Conservation (phyloP, 2,888 invertebrate genomes). For the Empis livida region DNA sequence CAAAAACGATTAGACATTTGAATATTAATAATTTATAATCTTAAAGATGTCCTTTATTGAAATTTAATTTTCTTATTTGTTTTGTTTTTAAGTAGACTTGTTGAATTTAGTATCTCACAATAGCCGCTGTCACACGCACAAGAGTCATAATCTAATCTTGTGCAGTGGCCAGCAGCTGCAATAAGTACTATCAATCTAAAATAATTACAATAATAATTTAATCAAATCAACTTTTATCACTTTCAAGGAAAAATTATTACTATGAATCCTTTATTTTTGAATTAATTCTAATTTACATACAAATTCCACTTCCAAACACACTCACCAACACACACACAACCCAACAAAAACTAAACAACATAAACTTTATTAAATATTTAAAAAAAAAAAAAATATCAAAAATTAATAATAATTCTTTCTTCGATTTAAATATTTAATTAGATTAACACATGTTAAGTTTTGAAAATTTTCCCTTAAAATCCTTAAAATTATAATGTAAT, state of each 20-base stretch:
- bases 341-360: too few relatives aligned
- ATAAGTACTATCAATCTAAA: slow-evolving; percentile 41
- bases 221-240: neutral
- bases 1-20: too few relatives aligned
- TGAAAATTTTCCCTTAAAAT: neutral
- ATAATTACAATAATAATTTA: slow-evolving; percentile 3
- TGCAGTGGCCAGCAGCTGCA: slow-evolving; percentile 98
- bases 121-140: slow-evolving; percentile 99
- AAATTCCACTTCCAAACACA: too few relatives aligned
- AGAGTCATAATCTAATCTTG: slow-evolving; percentile 92
- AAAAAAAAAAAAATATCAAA: neutral
- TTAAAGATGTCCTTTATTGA: too few relatives aligned
- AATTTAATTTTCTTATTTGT: too few relatives aligned
- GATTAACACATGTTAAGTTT: neutral
- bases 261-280: too few relatives aligned
- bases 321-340: too few relatives aligned
- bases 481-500: too few relatives aligned
- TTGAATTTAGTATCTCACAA: slow-evolving; percentile 55
- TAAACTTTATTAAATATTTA: too few relatives aligned
- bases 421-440: neutral
- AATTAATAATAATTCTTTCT: neutral
- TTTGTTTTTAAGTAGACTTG: neutral
- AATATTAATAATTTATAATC: too few relatives aligned
- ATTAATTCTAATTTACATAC: too few relatives aligned
- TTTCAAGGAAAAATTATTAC: neutral